These are phyloP conservation scores for Falco punctatus DNA, from an alignment of 2,113 vertebrate species.

Conservation along the genomic window DNA sequence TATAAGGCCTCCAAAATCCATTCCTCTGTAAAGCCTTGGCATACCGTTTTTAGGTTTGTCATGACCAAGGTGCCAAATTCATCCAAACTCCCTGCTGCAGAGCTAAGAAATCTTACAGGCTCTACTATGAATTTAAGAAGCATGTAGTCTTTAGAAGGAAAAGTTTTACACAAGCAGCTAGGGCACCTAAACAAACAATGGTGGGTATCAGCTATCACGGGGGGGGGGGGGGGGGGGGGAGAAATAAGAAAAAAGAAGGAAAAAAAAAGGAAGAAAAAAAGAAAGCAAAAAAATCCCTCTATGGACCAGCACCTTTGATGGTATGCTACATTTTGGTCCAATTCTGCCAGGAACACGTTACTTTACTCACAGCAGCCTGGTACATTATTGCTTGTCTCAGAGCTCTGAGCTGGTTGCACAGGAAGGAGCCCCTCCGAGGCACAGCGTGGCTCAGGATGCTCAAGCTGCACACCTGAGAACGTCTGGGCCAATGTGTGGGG, in stretches of 20 bases:
- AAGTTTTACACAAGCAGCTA: background rate
- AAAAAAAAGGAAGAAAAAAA: too few relatives aligned
- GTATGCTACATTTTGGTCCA: background rate
- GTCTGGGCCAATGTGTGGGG: accelerated
- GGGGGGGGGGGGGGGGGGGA: too few relatives aligned
- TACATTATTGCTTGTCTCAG: background rate
- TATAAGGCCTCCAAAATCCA: background rate
- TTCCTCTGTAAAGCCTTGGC: background rate
- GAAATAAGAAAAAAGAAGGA: too few relatives aligned
- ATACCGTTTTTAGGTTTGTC: background rate
- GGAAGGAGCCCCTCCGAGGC: background rate
- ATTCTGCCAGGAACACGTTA: background rate
- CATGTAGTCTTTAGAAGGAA: background rate
- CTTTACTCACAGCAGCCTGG: background rate
- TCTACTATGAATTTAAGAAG: background rate
- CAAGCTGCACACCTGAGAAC: background rate
- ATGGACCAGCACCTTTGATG: background rate
- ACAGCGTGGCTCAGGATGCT: background rate
- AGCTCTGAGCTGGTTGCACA: background rate
- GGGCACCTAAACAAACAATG: background rate
- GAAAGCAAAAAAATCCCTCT: background rate
- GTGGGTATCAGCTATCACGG: background rate
- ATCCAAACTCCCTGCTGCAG: background rate
- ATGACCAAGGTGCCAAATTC: background rate
- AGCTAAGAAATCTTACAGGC: background rate